Evolutionary conservation across 2,888 invertebrate genomes (phyloP).

Genomic region (Empis stercorea): DNA sequence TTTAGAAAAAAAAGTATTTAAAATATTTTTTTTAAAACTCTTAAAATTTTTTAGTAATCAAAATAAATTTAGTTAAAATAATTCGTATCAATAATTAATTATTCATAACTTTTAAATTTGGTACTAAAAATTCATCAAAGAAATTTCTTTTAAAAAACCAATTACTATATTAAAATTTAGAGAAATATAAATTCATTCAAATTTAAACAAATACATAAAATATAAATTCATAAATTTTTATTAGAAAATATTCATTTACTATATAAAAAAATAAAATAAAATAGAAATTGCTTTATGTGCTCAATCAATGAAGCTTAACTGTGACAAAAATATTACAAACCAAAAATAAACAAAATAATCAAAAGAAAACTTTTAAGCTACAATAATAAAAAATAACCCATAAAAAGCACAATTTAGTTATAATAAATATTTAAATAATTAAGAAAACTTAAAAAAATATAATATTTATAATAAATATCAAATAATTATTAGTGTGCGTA

Average conservation of each 20-base stretch:
- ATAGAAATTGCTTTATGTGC: constrained; percentile 28
- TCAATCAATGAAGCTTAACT: constrained; percentile 37
- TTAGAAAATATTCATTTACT: constrained; percentile 5
- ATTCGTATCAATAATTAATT: too few species aligned
- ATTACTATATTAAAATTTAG: too few species aligned
- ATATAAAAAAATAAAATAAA: constrained; percentile 3
- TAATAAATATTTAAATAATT: neutral
- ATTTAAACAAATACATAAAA: too few species aligned
- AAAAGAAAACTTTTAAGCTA: constrained; percentile 11
- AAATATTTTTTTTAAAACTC: neutral
- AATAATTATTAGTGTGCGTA: neutral
- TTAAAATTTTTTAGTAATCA: too few species aligned
- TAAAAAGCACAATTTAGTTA: constrained; percentile 10
- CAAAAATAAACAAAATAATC: constrained; percentile 11
- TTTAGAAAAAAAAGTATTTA: constrained; percentile 8
- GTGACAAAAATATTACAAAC: constrained; percentile 30
- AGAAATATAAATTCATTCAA: too few species aligned
- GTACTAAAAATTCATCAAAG: too few species aligned
- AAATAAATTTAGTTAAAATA: too few species aligned
- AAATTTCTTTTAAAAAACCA: too few species aligned
- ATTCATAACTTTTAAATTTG: too few species aligned
- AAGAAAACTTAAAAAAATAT: neutral
- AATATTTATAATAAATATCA: neutral
- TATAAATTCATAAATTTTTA: neutral
- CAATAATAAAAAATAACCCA: neutral